Evolutionary conservation across 2,797 vertebrate species (phyloP).

Genomic region (Tangara arthus): DNA sequence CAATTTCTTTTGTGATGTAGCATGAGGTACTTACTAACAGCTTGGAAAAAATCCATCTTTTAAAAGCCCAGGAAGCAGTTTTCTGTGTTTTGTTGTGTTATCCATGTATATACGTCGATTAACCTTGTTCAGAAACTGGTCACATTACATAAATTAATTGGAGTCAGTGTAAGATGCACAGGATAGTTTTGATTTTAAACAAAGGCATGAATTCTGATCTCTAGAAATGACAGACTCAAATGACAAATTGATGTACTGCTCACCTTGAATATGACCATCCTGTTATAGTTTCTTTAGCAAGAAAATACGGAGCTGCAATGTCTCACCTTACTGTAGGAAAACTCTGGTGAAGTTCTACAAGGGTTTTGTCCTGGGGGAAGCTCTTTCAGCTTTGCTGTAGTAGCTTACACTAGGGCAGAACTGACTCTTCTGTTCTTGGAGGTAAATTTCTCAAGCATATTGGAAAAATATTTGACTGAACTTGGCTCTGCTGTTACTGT

Average conservation of each 20-base stretch:
- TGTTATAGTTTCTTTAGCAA: not conserved
- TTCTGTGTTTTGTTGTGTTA: not conserved
- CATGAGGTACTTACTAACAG: not conserved
- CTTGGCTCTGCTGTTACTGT: not conserved
- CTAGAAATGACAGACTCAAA: not conserved
- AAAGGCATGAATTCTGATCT: not conserved
- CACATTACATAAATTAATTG: not conserved
- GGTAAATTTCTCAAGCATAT: not conserved
- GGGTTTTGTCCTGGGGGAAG: not conserved
- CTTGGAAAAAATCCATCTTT: not conserved
- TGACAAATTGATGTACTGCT: not conserved
- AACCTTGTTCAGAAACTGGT: not conserved
- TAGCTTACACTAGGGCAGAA: not conserved
- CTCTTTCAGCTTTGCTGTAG: not conserved
- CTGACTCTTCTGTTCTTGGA: not conserved
- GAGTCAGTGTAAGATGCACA: not conserved
- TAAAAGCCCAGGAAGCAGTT: not conserved
- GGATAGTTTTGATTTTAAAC: not conserved
- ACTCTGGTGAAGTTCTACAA: not conserved
- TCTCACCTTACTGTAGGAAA: not conserved
- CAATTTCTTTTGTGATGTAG: not conserved
- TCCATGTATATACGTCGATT: accelerated
- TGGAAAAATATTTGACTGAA: not conserved
- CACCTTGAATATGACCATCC: not conserved
- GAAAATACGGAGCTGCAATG: accelerated